phyloP scores from a whole-genome alignment of 2,113 vertebrate genomes.

The Tachysurus fulvidraco region DNA sequence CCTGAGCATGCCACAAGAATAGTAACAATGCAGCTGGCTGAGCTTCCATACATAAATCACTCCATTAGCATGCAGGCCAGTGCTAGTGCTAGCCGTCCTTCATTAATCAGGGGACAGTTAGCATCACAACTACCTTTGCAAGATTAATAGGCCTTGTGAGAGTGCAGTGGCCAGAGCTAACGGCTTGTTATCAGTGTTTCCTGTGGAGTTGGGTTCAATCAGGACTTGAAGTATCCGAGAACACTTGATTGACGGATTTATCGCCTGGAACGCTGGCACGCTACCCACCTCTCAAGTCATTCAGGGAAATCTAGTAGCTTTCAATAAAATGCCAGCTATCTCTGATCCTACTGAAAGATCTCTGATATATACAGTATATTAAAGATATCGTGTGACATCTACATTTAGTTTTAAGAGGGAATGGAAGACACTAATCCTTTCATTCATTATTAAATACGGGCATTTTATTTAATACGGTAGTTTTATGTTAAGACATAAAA shows the following conservation, averaged over 20 bases:
- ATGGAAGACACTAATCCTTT: not conserved
- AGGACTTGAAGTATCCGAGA: not conserved
- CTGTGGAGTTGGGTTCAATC: not conserved
- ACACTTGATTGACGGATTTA: not conserved
- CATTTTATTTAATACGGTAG: not conserved
- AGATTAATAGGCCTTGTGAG: conserved; percentile 18
- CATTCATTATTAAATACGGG: not conserved
- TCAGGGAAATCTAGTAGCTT: no score
- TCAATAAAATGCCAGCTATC: not conserved
- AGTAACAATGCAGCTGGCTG: not conserved
- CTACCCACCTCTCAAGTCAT: not conserved
- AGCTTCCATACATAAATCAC: conserved; percentile 11
- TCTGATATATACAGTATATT: not conserved
- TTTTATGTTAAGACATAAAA: not conserved
- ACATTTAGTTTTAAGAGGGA: not conserved
- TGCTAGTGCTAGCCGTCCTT: not conserved
- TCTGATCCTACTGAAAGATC: not conserved
- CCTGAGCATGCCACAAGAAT: not conserved
- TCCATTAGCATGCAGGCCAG: conserved; percentile 30
- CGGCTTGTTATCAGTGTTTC: not conserved
- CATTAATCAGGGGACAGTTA: conserved; percentile 23
- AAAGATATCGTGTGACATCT: not conserved
- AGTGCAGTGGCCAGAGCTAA: not conserved
- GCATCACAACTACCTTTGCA: conserved; percentile 7
- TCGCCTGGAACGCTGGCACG: not conserved